A percentile compares a stretch with the other conserved stretches of the same genome.
Evolutionary conservation across 1,140 invertebrate species (phyloP).

Genomic region (Drosophila malerkotliana): DNA sequence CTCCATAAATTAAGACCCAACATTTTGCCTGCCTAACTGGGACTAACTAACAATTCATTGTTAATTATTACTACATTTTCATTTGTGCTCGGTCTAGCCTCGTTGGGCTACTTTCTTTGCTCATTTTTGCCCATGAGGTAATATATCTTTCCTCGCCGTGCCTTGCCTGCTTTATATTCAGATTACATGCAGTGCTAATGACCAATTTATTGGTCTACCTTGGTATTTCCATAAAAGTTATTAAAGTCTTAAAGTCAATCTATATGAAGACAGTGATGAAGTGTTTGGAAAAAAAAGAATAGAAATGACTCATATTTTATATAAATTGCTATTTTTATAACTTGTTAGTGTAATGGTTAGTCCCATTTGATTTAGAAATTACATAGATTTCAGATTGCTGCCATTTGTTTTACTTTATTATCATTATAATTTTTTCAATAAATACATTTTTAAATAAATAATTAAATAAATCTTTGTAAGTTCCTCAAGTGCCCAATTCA

Average conservation of each 20-base stretch:
- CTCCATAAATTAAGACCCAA: constrained; percentile 54
- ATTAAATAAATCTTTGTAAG: background rate
- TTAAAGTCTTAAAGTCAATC: background rate
- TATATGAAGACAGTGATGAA: background rate
- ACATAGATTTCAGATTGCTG: background rate
- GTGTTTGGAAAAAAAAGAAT: background rate
- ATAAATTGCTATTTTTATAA: too few species aligned
- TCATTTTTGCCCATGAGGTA: constrained; percentile 31
- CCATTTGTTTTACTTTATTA: background rate
- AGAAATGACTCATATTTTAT: too few species aligned
- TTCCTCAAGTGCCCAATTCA: background rate
- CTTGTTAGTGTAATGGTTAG: too few species aligned
- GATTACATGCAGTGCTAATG: constrained; percentile 40
- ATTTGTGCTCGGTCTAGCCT: constrained; percentile 25
- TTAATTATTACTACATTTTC: constrained; percentile 67
- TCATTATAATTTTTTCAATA: background rate
- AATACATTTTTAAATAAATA: constrained; percentile 17
- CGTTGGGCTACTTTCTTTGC: constrained; percentile 39
- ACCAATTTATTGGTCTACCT: constrained; percentile 23
- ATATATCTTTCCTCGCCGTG: constrained; percentile 37
- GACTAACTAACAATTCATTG: constrained; percentile 50
- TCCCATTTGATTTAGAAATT: too few species aligned
- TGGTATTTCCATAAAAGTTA: constrained; percentile 3
- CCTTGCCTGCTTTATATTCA: constrained; percentile 25
- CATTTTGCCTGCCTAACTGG: constrained; percentile 40